Conservation (phyloP, 2,888 invertebrate species). For the Monopis laevigella region DNA sequence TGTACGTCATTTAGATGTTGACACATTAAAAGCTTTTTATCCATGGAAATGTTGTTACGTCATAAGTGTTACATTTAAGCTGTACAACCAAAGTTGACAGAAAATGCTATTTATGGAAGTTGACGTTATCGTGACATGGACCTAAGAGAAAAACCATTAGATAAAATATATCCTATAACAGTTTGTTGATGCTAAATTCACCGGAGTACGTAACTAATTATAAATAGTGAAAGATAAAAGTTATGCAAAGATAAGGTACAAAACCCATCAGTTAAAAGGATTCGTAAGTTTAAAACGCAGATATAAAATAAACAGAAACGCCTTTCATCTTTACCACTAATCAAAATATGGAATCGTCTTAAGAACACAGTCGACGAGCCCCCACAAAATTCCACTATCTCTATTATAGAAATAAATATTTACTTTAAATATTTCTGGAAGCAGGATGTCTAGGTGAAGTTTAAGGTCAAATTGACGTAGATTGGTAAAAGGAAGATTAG, state of each 20-base stretch:
- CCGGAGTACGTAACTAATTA: slow-evolving; percentile 1
- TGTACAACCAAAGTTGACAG: slow-evolving; percentile 42
- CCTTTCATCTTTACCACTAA: slow-evolving; percentile 19
- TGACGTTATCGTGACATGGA: slow-evolving; percentile 52
- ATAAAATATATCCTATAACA: slow-evolving; percentile 23
- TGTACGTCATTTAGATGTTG: too few species aligned
- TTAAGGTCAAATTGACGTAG: slow-evolving; percentile 9
- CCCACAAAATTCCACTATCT: not conserved
- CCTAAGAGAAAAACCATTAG: slow-evolving; percentile 46
- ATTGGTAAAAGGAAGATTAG: too few species aligned
- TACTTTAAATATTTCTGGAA: slow-evolving; percentile 11
- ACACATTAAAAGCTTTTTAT: slow-evolving; percentile 3
- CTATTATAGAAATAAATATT: slow-evolving; percentile 8
- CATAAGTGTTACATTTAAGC: slow-evolving; percentile 36
- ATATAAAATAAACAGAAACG: slow-evolving; percentile 1
- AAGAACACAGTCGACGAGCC: slow-evolving; percentile 6
- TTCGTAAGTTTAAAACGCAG: too few species aligned
- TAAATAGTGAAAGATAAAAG: slow-evolving; percentile 4
- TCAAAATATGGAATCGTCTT: slow-evolving; percentile 13
- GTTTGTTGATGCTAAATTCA: slow-evolving; percentile 17
- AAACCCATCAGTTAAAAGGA: too few species aligned
- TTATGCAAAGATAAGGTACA: too few species aligned
- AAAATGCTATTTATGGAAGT: slow-evolving; percentile 44
- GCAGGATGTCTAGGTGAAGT: slow-evolving; percentile 1
- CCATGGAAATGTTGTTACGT: slow-evolving; percentile 34